phyloP scores from a whole-genome alignment of 2,888 invertebrate genomes.

The Apodemia hepburni region DNA sequence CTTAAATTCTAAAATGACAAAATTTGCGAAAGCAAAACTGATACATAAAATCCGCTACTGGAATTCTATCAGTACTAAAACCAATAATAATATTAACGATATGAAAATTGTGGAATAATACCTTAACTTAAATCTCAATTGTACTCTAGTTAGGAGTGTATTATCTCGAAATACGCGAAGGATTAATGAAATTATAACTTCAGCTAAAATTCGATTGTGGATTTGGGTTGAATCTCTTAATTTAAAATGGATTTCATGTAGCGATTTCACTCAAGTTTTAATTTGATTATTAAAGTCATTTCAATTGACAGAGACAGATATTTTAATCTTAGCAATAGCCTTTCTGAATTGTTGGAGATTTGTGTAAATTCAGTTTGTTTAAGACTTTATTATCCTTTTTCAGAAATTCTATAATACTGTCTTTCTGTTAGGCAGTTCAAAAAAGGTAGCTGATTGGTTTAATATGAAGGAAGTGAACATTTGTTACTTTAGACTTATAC shows the following conservation, averaged over 20 bases:
- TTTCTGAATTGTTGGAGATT: background rate
- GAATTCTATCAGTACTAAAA: no score
- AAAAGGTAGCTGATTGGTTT: no score
- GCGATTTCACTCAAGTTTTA: conserved; percentile 12
- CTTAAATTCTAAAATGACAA: no score
- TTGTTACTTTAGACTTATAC: no score
- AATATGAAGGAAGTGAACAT: no score
- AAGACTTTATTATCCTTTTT: no score
- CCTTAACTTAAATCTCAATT: background rate
- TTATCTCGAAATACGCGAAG: conserved; percentile 20
- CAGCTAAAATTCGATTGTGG: conserved; percentile 24
- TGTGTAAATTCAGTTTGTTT: background rate
- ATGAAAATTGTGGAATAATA: no score
- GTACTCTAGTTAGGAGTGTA: background rate
- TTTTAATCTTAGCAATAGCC: background rate
- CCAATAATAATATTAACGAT: no score
- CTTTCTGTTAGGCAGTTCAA: no score
- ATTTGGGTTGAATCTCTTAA: conserved; percentile 25
- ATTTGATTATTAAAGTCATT: conserved; percentile 7
- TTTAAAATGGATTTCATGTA: conserved; percentile 25
- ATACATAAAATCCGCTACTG: no score
- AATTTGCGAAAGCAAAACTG: no score
- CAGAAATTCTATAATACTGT: no score
- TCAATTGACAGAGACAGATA: conserved; percentile 2
- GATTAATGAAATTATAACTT: conserved; percentile 25